Evolutionary conservation across 2,888 invertebrate genomes (phyloP).

Genomic region (Prosopocoilus inquinatus): DNA sequence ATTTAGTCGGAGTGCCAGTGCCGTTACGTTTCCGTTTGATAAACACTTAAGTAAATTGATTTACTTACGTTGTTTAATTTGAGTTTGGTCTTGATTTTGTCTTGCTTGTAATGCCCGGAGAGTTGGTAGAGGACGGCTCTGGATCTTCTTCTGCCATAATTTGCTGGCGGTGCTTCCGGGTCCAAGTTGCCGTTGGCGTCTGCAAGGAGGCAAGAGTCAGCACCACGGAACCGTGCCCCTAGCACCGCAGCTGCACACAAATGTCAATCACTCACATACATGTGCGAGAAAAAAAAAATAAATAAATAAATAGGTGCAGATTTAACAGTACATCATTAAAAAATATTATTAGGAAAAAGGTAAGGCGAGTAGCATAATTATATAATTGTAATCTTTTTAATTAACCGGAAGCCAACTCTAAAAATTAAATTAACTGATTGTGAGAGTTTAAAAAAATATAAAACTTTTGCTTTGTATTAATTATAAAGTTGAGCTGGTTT

Average conservation of each 20-base stretch:
- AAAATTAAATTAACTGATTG: too few relatives aligned
- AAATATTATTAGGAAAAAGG: too few relatives aligned
- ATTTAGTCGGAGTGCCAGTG: not conserved
- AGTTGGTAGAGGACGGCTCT: constrained; percentile 95
- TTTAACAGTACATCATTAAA: too few relatives aligned
- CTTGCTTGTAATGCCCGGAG: constrained; percentile 94
- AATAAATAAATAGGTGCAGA: too few relatives aligned
- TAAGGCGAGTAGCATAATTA: too few relatives aligned
- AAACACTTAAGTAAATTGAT: not conserved
- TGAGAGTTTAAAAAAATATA: too few relatives aligned
- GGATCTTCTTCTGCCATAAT: constrained; percentile 89
- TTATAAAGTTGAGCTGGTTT: too few relatives aligned
- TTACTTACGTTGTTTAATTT: constrained; percentile 91
- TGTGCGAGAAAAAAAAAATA: constrained; percentile 1
- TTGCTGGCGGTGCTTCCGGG: constrained; percentile 72
- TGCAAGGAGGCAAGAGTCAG: constrained; percentile 75
- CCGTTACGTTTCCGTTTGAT: not conserved
- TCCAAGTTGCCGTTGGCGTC: constrained; percentile 79
- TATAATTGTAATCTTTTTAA: too few relatives aligned
- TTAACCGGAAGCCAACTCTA: too few relatives aligned
- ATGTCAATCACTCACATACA: constrained; percentile 22
- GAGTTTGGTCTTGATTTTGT: constrained; percentile 88
- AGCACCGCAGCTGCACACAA: constrained; percentile 68
- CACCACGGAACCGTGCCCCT: constrained; percentile 77
- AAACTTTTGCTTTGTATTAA: too few relatives aligned